phyloP scores from a whole-genome alignment of 23 tunicate species.

The Ascidia mentula region DNA sequence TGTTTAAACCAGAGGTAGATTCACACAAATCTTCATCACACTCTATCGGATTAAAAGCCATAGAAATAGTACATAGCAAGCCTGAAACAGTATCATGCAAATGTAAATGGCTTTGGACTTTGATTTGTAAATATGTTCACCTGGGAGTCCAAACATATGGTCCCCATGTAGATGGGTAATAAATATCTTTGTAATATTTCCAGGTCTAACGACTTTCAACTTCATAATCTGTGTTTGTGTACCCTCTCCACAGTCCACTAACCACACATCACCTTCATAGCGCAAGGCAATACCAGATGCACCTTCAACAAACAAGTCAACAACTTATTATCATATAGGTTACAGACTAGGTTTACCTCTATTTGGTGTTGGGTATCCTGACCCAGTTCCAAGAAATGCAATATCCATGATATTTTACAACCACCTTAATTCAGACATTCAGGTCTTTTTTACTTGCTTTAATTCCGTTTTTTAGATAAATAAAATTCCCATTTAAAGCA shows the following conservation, averaged over 20 bases:
- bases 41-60: constrained; percentile 56
- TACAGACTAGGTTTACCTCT: constrained; percentile 15
- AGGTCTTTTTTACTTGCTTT: no score
- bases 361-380: constrained; percentile 87
- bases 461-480: no score
- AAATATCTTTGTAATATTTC: constrained; percentile 74
- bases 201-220: constrained; percentile 63
- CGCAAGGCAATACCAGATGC: constrained; percentile 84
- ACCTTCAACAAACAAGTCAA: constrained; percentile 24
- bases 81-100: constrained; percentile 16
- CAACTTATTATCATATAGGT: not conserved
- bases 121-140: constrained; percentile 7
- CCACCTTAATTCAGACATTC: no score
- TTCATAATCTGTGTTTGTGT: constrained; percentile 96
- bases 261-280: constrained; percentile 85
- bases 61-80: constrained; percentile 86
- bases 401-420: constrained; percentile 47
- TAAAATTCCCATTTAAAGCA: no score
- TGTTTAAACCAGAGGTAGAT: constrained; percentile 7
- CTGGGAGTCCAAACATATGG: constrained; percentile 98
- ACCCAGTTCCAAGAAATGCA: constrained; percentile 87
- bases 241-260: constrained; percentile 99
- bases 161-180: constrained; percentile 98
- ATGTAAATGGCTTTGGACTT: not conserved
- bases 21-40: constrained; percentile 24